These are phyloP conservation scores for Mantis religiosa DNA, from an alignment of 2,888 invertebrate species.

Conservation along the genomic window DNA sequence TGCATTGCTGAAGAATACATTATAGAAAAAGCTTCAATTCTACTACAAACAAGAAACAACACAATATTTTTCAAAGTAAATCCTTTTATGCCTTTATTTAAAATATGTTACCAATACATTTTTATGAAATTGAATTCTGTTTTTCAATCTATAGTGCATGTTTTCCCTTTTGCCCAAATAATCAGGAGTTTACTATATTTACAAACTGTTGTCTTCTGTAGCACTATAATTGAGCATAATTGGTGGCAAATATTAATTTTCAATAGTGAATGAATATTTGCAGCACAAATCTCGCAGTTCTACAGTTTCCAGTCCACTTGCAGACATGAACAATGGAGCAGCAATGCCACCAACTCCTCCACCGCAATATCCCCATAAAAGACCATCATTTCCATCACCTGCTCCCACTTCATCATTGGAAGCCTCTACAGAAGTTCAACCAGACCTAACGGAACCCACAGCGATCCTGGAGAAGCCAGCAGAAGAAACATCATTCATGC, in stretches of 20 bases:
- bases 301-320: not conserved
- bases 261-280: not conserved
- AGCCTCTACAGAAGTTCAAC: not conserved
- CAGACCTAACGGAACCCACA: not conserved
- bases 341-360: not conserved
- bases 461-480: not conserved
- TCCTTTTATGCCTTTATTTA: no score
- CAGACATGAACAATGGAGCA: not conserved
- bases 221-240: no score
- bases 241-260: not conserved
- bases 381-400: not conserved
- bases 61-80: no score
- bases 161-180: no score
- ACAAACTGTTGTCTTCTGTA: no score
- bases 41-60: no score
- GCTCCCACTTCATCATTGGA: not conserved
- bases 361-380: constrained; percentile 5
- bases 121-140: no score
- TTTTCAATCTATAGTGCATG: no score
- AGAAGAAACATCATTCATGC: constrained; percentile 25
- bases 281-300: not conserved
- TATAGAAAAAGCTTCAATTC: no score
- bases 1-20: no score
- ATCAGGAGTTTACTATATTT: no score
- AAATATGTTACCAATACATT: no score